These are phyloP conservation scores for Paramormyrops kingsleyae DNA, from an alignment of 2,113 vertebrate genomes.

Conservation along the genomic window DNA sequence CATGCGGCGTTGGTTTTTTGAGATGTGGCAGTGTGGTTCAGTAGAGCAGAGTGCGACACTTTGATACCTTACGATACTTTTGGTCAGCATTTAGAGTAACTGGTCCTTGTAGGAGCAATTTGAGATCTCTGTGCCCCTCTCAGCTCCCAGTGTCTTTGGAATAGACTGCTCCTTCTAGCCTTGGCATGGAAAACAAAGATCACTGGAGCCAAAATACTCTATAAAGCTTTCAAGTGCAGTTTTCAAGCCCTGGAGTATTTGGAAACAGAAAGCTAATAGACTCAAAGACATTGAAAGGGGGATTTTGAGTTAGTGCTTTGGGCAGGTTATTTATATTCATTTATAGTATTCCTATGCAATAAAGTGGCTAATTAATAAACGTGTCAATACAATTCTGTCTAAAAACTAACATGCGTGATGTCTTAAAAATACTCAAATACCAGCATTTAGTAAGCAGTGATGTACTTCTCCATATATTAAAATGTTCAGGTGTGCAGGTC, in stretches of 20 bases:
- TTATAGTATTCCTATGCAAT: neutral
- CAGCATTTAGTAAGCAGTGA: neutral
- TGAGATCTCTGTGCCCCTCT: neutral
- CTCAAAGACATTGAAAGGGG: neutral
- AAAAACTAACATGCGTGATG: neutral
- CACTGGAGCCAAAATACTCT: constrained; percentile 13
- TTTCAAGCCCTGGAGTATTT: constrained; percentile 33
- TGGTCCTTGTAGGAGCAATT: neutral
- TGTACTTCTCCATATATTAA: neutral
- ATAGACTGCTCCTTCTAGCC: neutral
- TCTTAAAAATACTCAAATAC: neutral
- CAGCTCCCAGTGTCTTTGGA: neutral
- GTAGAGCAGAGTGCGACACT: neutral
- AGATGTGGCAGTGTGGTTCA: neutral
- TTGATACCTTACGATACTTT: neutral
- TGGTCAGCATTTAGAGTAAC: neutral
- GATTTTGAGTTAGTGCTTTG: neutral
- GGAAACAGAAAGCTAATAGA: constrained; percentile 10
- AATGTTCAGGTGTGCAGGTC: neutral
- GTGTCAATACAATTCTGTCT: neutral
- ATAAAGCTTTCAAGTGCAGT: constrained; percentile 25
- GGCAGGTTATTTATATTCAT: neutral
- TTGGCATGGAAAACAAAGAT: constrained; percentile 18
- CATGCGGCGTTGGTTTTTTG: neutral
- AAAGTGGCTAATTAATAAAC: neutral